Percentiles rank a stretch among this genome's conserved stretches.
Evolutionary conservation across 2,797 vertebrate species (phyloP).

Genomic region (Enteromius anoplus): DNA sequence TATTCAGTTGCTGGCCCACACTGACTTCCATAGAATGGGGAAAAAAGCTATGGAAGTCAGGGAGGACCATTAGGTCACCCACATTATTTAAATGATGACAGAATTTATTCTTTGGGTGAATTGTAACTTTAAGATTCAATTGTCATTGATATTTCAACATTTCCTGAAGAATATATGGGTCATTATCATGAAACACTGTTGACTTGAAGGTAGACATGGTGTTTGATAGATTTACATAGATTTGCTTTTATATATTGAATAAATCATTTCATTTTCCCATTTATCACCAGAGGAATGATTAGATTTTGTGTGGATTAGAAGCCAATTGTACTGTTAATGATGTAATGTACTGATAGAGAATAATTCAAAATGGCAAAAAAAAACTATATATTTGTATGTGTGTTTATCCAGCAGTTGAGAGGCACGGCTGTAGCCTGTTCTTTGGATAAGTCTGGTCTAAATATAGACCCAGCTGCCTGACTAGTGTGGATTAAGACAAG

Average conservation of each 20-base stretch:
- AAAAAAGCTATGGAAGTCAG: background rate
- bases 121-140: background rate
- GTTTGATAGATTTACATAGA: background rate
- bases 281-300: background rate
- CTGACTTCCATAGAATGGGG: background rate
- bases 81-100: background rate
- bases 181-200: background rate
- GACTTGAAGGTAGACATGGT: background rate
- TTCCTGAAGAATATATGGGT: background rate
- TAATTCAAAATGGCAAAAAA: too few relatives aligned
- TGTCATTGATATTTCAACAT: background rate
- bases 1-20: background rate
- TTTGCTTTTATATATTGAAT: too few relatives aligned
- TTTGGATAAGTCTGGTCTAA: constrained; percentile 57
- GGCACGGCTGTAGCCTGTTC: constrained; percentile 42
- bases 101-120: background rate
- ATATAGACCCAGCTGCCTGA: constrained; percentile 71
- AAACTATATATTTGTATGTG: background rate
- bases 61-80: background rate
- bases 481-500: constrained; percentile 66
- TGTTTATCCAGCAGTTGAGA: constrained; percentile 33
- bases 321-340: too few relatives aligned
- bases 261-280: background rate
- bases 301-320: background rate
- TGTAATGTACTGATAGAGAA: too few relatives aligned